phyloP scores from a whole-genome alignment of 2,888 invertebrate species.

The Dryocosmus kuriphilus region DNA sequence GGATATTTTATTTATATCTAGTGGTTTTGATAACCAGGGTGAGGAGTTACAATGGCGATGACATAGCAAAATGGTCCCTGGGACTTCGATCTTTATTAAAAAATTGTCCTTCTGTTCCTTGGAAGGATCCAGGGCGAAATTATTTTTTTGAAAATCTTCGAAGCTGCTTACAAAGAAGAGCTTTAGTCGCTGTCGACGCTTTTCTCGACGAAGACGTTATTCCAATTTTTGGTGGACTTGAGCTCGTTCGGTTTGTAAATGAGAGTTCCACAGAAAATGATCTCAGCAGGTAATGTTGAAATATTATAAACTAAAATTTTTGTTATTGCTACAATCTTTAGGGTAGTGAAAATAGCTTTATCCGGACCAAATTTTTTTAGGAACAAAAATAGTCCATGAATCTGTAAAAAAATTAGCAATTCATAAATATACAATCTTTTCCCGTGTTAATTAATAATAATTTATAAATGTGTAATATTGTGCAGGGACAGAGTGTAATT shows the following conservation, averaged over 20 bases:
- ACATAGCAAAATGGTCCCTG: slow-evolving; percentile 62
- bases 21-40: slow-evolving; percentile 51
- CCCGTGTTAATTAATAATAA: too few relatives aligned
- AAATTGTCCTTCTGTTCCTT: slow-evolving; percentile 63
- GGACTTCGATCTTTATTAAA: slow-evolving; percentile 61
- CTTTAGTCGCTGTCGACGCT: slow-evolving; percentile 81
- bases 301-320: too few relatives aligned
- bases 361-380: too few relatives aligned
- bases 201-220: slow-evolving; percentile 82
- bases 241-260: slow-evolving; percentile 80
- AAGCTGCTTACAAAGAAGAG: slow-evolving; percentile 66
- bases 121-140: slow-evolving; percentile 55
- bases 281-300: slow-evolving; percentile 43
- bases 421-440: too few relatives aligned
- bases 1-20: slow-evolving; percentile 53
- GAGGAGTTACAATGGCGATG: slow-evolving; percentile 52
- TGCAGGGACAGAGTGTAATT: too few relatives aligned
- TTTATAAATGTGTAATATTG: too few relatives aligned
- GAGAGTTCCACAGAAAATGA: slow-evolving; percentile 46
- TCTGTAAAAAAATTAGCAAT: not conserved
- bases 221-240: slow-evolving; percentile 82
- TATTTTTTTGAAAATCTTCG: slow-evolving; percentile 64
- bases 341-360: too few relatives aligned
- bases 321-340: too few relatives aligned
- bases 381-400: too few relatives aligned